Evolutionary conservation across 2,888 invertebrate genomes (phyloP).

Genomic region (Panopea generosa): DNA sequence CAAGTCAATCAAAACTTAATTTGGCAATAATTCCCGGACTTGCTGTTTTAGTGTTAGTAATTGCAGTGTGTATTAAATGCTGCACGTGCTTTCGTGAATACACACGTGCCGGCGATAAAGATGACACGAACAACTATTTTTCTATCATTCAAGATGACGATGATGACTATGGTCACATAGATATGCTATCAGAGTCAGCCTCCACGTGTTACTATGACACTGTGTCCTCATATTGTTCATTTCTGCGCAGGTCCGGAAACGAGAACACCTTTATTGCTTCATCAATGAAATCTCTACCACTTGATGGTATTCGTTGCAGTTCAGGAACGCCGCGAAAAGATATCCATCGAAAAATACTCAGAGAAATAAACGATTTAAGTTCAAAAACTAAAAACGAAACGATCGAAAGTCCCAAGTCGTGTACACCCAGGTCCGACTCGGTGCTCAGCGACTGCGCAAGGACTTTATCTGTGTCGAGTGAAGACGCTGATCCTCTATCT

Average conservation of each 20-base stretch:
- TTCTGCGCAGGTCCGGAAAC: conserved; percentile 45
- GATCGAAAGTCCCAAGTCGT: conserved; percentile 13
- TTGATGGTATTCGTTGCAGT: background rate
- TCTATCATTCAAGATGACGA: conserved; percentile 55
- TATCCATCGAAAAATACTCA: background rate
- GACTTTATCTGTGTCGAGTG: conserved; percentile 35
- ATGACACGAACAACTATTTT: conserved; percentile 51
- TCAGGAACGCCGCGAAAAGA: conserved; percentile 17
- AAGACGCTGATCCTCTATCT: conserved; percentile 26
- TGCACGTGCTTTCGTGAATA: conserved; percentile 63
- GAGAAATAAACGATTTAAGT: background rate
- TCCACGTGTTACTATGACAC: conserved; percentile 53
- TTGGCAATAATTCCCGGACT: conserved; percentile 58
- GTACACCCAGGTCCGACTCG: conserved; percentile 23
- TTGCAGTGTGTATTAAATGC: conserved; percentile 56
- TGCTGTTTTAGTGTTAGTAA: conserved; percentile 58
- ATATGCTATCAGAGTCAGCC: conserved; percentile 47
- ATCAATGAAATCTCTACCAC: conserved; percentile 20
- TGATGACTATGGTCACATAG: conserved; percentile 43
- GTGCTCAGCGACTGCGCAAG: conserved; percentile 15
- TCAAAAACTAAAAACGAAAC: background rate
- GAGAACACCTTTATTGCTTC: conserved; percentile 29
- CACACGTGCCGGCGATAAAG: conserved; percentile 58
- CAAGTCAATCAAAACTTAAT: conserved; percentile 42
- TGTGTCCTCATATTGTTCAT: conserved; percentile 55